phyloP scores from a whole-genome alignment of 2,888 invertebrate species.

The Theristus sp. region DNA sequence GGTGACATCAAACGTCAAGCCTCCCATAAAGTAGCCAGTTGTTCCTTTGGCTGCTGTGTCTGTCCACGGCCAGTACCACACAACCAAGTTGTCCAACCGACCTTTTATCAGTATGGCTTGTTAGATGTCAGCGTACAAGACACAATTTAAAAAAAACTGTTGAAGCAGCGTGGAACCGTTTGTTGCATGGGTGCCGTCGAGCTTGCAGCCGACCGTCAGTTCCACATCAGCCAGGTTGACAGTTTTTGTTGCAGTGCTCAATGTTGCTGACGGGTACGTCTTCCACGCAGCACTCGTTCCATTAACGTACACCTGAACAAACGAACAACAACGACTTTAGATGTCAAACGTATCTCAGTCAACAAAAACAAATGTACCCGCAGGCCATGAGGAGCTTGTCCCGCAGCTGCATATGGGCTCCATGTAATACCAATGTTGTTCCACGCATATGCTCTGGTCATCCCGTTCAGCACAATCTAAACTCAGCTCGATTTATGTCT shows the following conservation, averaged over 20 bases:
- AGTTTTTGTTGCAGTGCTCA: background rate
- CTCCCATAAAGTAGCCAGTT: background rate
- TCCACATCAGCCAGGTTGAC: background rate
- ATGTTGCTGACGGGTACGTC: background rate
- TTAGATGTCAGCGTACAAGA: too few relatives aligned
- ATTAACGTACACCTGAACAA: slow-evolving; percentile 1
- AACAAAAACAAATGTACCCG: background rate
- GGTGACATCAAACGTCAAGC: background rate
- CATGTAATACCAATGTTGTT: background rate
- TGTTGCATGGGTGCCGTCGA: background rate
- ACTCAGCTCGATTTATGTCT: background rate
- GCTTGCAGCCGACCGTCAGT: background rate
- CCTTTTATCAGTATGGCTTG: too few relatives aligned
- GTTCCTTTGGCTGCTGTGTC: background rate
- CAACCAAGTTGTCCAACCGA: background rate
- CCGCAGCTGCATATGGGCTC: background rate
- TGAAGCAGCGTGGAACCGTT: too few relatives aligned
- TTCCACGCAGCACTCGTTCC: background rate
- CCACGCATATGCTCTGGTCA: background rate
- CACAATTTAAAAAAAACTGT: background rate
- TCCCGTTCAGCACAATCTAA: background rate
- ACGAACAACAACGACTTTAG: too few relatives aligned
- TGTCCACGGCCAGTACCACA: background rate
- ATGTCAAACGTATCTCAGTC: too few relatives aligned
- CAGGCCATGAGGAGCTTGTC: background rate